Evolutionary conservation across 2,797 vertebrate species (phyloP), one percentile per base, ranked within the genome.

Genomic region (Halcyon leucocephala): DNA sequence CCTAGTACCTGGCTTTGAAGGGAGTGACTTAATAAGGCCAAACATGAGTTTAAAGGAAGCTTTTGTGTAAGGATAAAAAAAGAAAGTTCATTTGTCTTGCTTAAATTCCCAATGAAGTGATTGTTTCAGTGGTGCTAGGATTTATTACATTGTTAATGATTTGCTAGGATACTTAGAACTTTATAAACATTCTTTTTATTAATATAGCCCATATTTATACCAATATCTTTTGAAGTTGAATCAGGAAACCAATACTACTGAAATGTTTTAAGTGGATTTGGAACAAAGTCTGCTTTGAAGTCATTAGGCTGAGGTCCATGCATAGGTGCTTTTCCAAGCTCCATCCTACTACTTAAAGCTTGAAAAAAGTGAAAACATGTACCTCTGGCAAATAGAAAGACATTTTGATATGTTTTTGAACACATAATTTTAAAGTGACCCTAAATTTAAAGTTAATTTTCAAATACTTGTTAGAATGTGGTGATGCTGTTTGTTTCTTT

Each of bases 201-300:
- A 66, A 35, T 49, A 16, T 28, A 71, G 12, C 7, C 26, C 4
- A 2, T 67, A 60, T 86, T 86, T 76, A 82, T 72, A 33, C 25
- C 46, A 54, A 7, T 42, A 35, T 55, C 31, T 89, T 95, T 86
- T 91, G 60, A 95, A 80, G 64, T 0, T 89, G 41, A 79, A 71
- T 37, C 60, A n/a, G 57, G 44, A 90, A 84, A 71, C 6, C 0
- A 0, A 25, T 76, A 74, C 41, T 92, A 90, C 29, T 84, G 60
- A 89, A 94, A 71, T 64, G 31, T 82, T 96, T 92, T 42, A 52
- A 77, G 41, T 80, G 77, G 37, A 39, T 79, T 91, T 93, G 88
- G 60, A 86, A 35, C 16, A 64, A 90, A 86, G 72, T 62, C 70
- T 79, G 18, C 62, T 84, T 80, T 86, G 67, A 83, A 90, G 71